A percentile compares a stretch with the other conserved stretches of the same genome.
phyloP scores from a whole-genome alignment of 2,797 vertebrate genomes.

The Centroberyx gerrardi region DNA sequence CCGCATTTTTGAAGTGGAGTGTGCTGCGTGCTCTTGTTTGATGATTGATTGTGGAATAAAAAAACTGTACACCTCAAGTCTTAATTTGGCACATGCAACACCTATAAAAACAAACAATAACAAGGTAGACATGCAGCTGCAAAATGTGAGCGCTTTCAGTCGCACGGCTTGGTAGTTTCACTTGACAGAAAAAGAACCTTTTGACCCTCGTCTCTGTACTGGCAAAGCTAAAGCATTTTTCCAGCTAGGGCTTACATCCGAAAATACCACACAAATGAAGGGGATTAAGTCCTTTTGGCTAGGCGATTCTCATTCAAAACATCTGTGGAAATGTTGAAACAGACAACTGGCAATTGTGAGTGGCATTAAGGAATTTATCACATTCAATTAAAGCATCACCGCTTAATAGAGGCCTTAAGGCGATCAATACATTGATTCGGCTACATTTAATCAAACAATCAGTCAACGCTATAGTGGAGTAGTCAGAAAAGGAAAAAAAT shows the following conservation, averaged over 20 bases:
- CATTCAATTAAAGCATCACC: constrained; percentile 17
- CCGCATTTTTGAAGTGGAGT: constrained; percentile 75
- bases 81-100: constrained; percentile 68
- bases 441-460: background rate
- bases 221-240: constrained; percentile 70
- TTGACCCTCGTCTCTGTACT: constrained; percentile 64
- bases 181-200: constrained; percentile 67
- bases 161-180: constrained; percentile 45
- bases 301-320: constrained; percentile 62
- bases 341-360: constrained; percentile 28
- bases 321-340: constrained; percentile 66
- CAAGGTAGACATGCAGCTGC: constrained; percentile 59
- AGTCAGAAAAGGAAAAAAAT: background rate
- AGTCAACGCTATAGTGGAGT: too few species aligned
- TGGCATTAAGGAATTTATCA: constrained; percentile 27
- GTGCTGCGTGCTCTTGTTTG: constrained; percentile 44
- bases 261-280: constrained; percentile 74
- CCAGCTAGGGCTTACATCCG: constrained; percentile 60
- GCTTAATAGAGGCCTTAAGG: background rate
- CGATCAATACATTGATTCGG: background rate
- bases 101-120: constrained; percentile 68
- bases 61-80: constrained; percentile 69
- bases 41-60: constrained; percentile 72
- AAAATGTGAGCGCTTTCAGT: constrained; percentile 47
- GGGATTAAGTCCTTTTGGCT: constrained; percentile 61